These are phyloP conservation scores for Cephus pygmeus DNA, from an alignment of 2,888 invertebrate species.

Conservation along the genomic window DNA sequence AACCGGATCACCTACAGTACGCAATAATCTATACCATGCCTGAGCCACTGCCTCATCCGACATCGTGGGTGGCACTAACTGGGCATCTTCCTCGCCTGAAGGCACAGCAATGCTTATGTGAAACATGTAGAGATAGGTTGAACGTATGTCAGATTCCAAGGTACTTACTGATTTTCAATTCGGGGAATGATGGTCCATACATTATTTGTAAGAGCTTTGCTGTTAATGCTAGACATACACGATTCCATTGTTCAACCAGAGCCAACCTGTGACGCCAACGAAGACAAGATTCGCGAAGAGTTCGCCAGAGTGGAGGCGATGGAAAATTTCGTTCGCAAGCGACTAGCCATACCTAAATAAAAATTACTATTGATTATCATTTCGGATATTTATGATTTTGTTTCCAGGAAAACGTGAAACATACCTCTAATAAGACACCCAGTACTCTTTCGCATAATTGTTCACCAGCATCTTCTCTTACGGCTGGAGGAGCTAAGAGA, in stretches of 20 bases:
- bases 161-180: slow-evolving; percentile 79
- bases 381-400: not conserved
- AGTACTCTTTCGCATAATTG: slow-evolving; percentile 94
- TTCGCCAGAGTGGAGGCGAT: slow-evolving; percentile 95
- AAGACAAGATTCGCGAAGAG: slow-evolving; percentile 89
- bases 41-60: slow-evolving; percentile 91
- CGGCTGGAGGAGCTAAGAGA: slow-evolving; percentile 89
- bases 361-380: slow-evolving; percentile 6
- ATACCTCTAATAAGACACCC: slow-evolving; percentile 91
- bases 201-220: slow-evolving; percentile 85
- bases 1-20: slow-evolving; percentile 94
- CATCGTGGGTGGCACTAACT: slow-evolving; percentile 86
- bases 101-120: not conserved
- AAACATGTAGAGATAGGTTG: not conserved
- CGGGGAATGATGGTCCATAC: slow-evolving; percentile 88
- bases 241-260: slow-evolving; percentile 94
- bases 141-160: not conserved
- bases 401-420: not conserved
- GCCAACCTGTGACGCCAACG: slow-evolving; percentile 95
- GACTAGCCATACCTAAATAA: slow-evolving; percentile 73
- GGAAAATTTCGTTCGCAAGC: slow-evolving; percentile 89
- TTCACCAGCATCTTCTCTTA: slow-evolving; percentile 95
- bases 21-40: slow-evolving; percentile 94
- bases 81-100: slow-evolving; percentile 86
- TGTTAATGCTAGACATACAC: slow-evolving; percentile 90